Percentiles rank a stretch among this genome's conserved stretches.
Evolutionary conservation across 2,888 invertebrate genomes (phyloP).

Genomic region (Ceriagrion tenellum): DNA sequence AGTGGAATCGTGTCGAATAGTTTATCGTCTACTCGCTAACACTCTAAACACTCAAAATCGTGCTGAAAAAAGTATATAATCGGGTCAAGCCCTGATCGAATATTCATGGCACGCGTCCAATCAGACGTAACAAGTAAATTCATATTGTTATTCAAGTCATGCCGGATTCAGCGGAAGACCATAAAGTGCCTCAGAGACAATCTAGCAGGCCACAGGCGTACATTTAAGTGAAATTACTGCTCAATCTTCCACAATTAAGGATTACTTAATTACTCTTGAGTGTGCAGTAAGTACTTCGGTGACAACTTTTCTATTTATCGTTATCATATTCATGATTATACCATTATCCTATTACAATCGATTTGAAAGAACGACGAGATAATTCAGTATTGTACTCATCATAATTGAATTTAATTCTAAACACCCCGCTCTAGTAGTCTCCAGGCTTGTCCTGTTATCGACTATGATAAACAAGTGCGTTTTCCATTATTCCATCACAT

Average conservation of each 20-base stretch:
- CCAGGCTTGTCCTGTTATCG: too few relatives aligned
- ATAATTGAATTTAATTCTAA: too few relatives aligned
- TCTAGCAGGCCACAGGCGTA: not conserved
- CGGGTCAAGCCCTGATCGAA: not conserved
- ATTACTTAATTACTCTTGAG: not conserved
- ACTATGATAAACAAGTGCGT: too few relatives aligned
- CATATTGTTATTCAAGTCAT: constrained; percentile 62
- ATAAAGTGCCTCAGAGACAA: constrained; percentile 35
- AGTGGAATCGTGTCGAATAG: not conserved
- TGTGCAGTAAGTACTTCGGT: not conserved
- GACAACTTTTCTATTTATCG: too few relatives aligned
- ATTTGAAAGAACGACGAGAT: too few relatives aligned
- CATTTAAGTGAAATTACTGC: not conserved
- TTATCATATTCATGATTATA: too few relatives aligned
- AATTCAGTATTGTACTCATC: too few relatives aligned
- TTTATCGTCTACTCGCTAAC: not conserved
- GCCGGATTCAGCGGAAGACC: constrained; percentile 54
- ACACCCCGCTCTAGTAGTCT: too few relatives aligned
- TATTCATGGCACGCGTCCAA: constrained; percentile 41
- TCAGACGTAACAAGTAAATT: constrained; percentile 54
- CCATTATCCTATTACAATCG: too few relatives aligned
- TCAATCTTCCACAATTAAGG: not conserved
- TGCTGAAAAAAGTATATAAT: not conserved
- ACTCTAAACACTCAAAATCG: not conserved
- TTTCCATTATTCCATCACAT: too few relatives aligned